These are phyloP conservation scores for Aquatica leii DNA, from an alignment of 2,888 invertebrate genomes.

Conservation along the genomic window DNA sequence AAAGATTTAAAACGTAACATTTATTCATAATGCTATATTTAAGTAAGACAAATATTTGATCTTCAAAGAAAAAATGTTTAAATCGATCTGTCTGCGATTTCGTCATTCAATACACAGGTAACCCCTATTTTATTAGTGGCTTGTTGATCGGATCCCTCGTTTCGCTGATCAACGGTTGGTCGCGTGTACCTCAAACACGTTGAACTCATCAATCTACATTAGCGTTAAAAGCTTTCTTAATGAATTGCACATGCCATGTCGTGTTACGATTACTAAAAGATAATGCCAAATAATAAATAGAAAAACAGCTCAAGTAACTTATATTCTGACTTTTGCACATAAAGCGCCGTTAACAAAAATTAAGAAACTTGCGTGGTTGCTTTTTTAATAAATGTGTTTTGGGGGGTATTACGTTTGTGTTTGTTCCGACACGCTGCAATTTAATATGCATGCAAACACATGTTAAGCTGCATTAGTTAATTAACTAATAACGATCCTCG, in stretches of 20 bases:
- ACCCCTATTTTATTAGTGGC: conserved; percentile 34
- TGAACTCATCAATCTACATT: conserved; percentile 60
- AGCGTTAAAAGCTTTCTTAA: conserved; percentile 61
- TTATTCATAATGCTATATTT: too few relatives aligned
- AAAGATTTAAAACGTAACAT: too few relatives aligned
- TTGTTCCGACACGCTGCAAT: too few relatives aligned
- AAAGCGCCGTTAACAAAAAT: too few relatives aligned
- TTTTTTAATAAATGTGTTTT: too few relatives aligned
- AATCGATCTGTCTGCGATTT: conserved; percentile 27
- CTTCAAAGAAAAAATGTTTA: background rate
- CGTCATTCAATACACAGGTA: conserved; percentile 43
- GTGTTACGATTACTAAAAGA: conserved; percentile 39
- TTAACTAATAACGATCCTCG: too few relatives aligned
- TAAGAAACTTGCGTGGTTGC: too few relatives aligned
- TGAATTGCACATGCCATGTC: conserved; percentile 56
- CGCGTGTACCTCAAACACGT: conserved; percentile 53
- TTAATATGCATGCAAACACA: too few relatives aligned
- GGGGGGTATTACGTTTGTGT: too few relatives aligned
- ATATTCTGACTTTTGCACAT: too few relatives aligned
- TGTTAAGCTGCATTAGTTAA: too few relatives aligned
- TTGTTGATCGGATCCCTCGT: conserved; percentile 15
- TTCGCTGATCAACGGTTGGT: conserved; percentile 45
- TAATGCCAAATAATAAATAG: conserved; percentile 41
- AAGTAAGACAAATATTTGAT: too few relatives aligned
- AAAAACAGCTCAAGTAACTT: conserved; percentile 34